A percentile compares a stretch with the other conserved stretches of the same genome.
These are phyloP conservation scores for Chorisops tibialis DNA, from an alignment of 2,888 invertebrate genomes.

Conservation along the genomic window DNA sequence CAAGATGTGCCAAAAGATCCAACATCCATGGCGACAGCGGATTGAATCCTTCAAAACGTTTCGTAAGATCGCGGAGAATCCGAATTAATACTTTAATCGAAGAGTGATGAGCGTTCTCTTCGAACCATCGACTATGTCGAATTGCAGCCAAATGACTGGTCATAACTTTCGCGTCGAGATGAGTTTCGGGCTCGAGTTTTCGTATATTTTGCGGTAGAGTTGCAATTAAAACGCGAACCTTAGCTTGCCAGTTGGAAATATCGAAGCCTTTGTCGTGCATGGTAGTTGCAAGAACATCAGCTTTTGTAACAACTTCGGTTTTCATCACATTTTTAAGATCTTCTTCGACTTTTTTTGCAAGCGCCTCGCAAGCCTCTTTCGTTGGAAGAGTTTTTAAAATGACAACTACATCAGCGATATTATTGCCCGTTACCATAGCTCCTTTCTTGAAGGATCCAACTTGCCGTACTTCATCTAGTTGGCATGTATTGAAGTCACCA, in stretches of 20 bases:
- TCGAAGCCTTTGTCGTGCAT: conserved; percentile 82
- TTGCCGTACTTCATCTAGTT: conserved; percentile 91
- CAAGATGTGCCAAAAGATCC: conserved; percentile 91
- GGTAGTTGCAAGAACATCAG: conserved; percentile 52
- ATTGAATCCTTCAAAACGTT: conserved; percentile 84
- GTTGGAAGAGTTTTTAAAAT: conserved; percentile 95
- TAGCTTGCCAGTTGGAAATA: conserved; percentile 77
- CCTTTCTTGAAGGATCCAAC: conserved; percentile 98
- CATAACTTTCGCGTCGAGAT: conserved; percentile 71
- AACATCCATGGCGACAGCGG: conserved; percentile 96
- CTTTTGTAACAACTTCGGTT: conserved; percentile 61
- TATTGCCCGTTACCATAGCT: conserved; percentile 93
- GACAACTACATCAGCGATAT: conserved; percentile 94
- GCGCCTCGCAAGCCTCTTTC: conserved; percentile 88
- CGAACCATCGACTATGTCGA: conserved; percentile 96
- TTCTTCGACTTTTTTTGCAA: conserved; percentile 82
- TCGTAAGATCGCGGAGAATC: conserved; percentile 86
- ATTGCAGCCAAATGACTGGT: conserved; percentile 90
- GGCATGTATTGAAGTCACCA: conserved; percentile 90
- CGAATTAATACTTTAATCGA: conserved; percentile 93
- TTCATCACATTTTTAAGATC: conserved; percentile 76
- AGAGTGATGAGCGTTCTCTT: conserved; percentile 95
- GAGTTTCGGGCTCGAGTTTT: conserved; percentile 86
- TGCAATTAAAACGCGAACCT: conserved; percentile 86
- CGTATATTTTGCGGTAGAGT: conserved; percentile 91